Conservation (phyloP, 2,888 invertebrate genomes). For the Hetaerina titia region DNA sequence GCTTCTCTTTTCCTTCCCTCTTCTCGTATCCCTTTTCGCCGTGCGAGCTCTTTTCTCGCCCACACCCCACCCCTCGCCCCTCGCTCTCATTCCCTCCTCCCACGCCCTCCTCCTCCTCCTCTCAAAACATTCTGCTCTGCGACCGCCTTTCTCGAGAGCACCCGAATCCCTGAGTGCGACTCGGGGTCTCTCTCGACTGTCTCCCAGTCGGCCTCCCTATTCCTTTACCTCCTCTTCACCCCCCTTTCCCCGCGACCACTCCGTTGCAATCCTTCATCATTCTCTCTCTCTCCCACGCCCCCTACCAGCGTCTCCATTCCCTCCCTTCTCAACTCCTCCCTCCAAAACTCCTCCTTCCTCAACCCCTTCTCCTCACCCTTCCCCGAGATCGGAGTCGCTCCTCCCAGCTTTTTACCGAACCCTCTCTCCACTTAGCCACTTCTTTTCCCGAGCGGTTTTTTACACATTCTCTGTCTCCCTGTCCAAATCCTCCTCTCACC, state of each 20-base stretch:
- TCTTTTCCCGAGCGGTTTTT: too few species aligned
- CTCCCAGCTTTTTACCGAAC: background rate
- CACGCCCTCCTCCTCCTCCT: background rate
- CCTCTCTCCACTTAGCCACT: background rate
- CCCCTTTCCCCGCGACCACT: background rate
- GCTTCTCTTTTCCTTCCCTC: background rate
- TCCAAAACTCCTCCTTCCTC: background rate
- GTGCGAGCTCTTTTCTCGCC: background rate
- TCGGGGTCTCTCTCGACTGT: background rate
- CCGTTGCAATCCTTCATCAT: background rate
- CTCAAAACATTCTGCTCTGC: background rate
- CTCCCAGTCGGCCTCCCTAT: background rate
- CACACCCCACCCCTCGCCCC: background rate
- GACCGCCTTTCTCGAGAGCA: background rate
- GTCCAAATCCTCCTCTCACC: background rate
- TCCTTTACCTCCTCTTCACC: background rate
- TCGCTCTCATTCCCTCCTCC: background rate
- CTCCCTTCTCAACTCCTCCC: background rate
- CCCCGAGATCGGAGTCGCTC: background rate
- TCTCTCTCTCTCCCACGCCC: background rate
- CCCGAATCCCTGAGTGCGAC: background rate
- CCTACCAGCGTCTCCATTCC: background rate
- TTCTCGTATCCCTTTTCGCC: background rate
- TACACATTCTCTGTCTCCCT: too few species aligned
- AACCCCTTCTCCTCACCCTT: background rate